Evolutionary conservation across 2,797 vertebrate species (phyloP).

Genomic region (Decapterus maruadsi): DNA sequence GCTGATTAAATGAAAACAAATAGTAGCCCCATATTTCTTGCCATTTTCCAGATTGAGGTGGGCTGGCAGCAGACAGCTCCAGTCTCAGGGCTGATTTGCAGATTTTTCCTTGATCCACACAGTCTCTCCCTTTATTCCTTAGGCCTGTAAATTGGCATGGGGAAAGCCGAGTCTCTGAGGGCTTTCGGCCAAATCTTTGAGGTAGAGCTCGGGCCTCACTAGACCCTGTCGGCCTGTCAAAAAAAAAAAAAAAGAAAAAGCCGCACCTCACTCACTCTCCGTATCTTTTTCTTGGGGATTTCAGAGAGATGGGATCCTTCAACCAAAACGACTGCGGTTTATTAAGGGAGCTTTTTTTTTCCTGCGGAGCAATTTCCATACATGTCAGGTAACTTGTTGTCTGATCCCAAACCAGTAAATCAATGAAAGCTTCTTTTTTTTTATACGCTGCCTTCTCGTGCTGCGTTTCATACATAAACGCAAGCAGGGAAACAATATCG

Average conservation of each 20-base stretch:
- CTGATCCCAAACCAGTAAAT: conserved; percentile 34
- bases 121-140: conserved; percentile 44
- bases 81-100: conserved; percentile 53
- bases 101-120: conserved; percentile 39
- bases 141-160: conserved; percentile 63
- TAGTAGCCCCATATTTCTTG: conserved; percentile 36
- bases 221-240: conserved; percentile 71
- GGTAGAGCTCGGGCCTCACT: conserved; percentile 58
- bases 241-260: conserved; percentile 35
- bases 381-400: conserved; percentile 28
- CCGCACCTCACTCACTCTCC: conserved; percentile 47
- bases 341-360: conserved; percentile 47
- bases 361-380: conserved; percentile 37
- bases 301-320: conserved; percentile 60
- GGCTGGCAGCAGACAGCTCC: conserved; percentile 32
- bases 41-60: conserved; percentile 22
- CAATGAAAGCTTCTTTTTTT: background rate
- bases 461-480: background rate
- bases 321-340: conserved; percentile 61
- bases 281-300: conserved; percentile 43
- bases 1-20: conserved; percentile 71
- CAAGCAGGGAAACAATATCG: background rate
- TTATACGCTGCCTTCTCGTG: background rate
- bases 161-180: conserved; percentile 44
- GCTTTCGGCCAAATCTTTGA: conserved; percentile 64